Base-by-base conservation (phyloP, 2,888 invertebrate genomes). In the Odontocerum albicorne region DNA sequence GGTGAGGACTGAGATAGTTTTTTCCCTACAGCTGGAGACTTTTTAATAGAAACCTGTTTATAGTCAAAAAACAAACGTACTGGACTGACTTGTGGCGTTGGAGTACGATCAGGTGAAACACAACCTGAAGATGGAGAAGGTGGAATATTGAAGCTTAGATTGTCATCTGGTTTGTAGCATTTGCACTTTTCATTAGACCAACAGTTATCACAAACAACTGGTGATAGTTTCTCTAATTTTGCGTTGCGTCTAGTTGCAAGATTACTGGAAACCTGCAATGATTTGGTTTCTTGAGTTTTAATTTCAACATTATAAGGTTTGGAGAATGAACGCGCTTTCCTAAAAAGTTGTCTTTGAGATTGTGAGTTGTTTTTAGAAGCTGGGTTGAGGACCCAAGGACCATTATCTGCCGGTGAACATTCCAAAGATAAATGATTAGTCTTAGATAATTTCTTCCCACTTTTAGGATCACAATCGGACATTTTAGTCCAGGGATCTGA, bases 401-500 rank as follows among this genome's bases (percentile, higher is more conserved):
- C 60, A 19, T 31, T 46, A 33, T 58, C 60, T 7, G 51, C 33
- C 8, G 58, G 35, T 6, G 60, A 52, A 20, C 40, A 55, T 17
- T 60, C 60, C 32, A 58, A 38, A 8, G 60, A 60, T 13, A 55
- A 39, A 17, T 57, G 54, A 33, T 58, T 60, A 20, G 56, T 54
- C 20, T 55, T 40, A 1, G 46, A 16, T 7, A 58, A 27, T 31
- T 42, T 57, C n/a, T 58, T 43, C 6, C 22, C 33, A 15, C 16
- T 21, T 40, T 53, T 57, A 8, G 49, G 52, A 22, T 64, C 62
- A 40, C 22, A 39, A 16, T 66, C 66, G 2, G 66, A 59, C 64
- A 69, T 67, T 62, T 70, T 71, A 13, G 70, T 64, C 72, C 71
- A 72, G n/a, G 72, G 72, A 64, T 73, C 70, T 16, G 67, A 64